These are phyloP conservation scores for Trematomus loennbergii DNA, from an alignment of 2,113 vertebrate genomes.

Conservation along the genomic window DNA sequence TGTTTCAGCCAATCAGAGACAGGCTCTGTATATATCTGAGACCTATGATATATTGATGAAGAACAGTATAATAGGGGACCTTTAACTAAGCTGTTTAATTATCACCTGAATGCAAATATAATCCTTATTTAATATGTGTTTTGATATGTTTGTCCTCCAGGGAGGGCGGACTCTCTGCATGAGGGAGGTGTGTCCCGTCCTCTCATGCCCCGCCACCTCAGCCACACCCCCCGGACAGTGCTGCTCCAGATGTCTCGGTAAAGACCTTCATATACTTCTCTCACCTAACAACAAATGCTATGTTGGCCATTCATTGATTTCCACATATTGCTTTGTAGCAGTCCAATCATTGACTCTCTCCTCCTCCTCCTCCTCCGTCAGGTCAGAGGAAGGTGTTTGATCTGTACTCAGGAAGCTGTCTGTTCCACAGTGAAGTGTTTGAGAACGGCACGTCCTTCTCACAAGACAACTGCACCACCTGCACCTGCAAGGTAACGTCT, in stretches of 20 bases:
- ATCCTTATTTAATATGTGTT: background rate
- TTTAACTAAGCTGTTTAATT: too few relatives aligned
- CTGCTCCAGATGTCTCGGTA: constrained; percentile 95
- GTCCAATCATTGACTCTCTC: background rate
- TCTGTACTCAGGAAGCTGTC: constrained; percentile 93
- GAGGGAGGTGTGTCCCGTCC: constrained; percentile 94
- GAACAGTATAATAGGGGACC: too few relatives aligned
- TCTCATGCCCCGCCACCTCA: constrained; percentile 96
- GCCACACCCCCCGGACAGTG: constrained; percentile 92
- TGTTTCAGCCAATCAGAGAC: too few relatives aligned
- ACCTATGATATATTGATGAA: too few relatives aligned
- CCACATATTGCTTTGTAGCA: too few relatives aligned
- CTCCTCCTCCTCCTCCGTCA: constrained; percentile 62
- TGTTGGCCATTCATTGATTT: too few relatives aligned
- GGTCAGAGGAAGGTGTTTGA: constrained; percentile 99
- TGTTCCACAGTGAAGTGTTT: constrained; percentile 96
- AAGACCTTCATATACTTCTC: constrained; percentile 38
- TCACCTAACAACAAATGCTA: background rate
- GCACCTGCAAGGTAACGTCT: constrained; percentile 89
- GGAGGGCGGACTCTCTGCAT: constrained; percentile 92
- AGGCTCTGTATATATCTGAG: too few relatives aligned
- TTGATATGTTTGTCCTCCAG: constrained; percentile 79
- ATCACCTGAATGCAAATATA: too few relatives aligned
- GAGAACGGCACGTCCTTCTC: constrained; percentile 91
- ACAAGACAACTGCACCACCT: constrained; percentile 93